Evolutionary conservation across 2,888 invertebrate species (phyloP).

Genomic region (Agriopis aurantiaria): DNA sequence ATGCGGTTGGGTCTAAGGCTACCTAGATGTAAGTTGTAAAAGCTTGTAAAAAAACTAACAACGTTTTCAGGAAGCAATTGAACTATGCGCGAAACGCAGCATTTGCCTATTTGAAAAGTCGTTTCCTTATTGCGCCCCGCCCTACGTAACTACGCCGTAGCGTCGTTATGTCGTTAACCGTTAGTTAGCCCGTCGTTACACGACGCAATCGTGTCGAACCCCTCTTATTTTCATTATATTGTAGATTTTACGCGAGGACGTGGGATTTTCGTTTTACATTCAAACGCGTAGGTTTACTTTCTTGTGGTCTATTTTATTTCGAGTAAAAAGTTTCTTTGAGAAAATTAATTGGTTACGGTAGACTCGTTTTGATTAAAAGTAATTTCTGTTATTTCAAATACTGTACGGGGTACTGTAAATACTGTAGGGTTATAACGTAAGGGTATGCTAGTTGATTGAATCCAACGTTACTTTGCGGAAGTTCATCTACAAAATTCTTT

Average conservation of each 20-base stretch:
- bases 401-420: no score
- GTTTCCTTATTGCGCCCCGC: neutral
- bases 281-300: neutral
- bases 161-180: slow-evolving; percentile 11
- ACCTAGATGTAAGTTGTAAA: no score
- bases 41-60: neutral
- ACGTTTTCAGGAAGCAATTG: neutral
- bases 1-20: no score
- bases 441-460: no score
- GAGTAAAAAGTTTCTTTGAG: neutral
- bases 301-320: neutral
- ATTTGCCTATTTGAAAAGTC: no score
- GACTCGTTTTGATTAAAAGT: neutral
- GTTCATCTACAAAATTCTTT: no score
- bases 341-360: neutral
- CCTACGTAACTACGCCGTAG: neutral
- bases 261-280: slow-evolving; percentile 8
- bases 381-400: neutral
- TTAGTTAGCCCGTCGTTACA: neutral
- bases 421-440: no score
- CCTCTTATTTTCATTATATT: slow-evolving; percentile 13
- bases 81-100: no score
- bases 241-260: neutral
- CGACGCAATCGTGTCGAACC: neutral
- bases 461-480: no score